Evolutionary conservation across 2,797 vertebrate genomes (phyloP).

Genomic region (Alfaro cultratus): DNA sequence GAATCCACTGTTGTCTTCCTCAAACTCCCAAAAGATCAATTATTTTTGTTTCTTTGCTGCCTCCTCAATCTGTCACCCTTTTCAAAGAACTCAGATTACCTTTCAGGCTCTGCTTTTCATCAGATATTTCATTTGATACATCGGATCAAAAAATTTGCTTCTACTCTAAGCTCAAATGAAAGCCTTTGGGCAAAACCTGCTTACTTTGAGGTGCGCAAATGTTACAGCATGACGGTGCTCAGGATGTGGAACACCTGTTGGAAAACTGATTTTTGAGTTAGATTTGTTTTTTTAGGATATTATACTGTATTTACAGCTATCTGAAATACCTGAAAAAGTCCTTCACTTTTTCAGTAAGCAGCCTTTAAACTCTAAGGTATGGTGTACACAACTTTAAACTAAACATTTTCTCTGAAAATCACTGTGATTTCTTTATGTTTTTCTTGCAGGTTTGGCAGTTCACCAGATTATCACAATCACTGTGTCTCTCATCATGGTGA

Average conservation of each 20-base stretch:
- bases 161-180: constrained; percentile 34
- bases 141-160: constrained; percentile 32
- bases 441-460: constrained; percentile 92
- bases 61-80: constrained; percentile 3
- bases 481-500: constrained; percentile 99
- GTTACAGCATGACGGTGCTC: neutral
- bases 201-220: constrained; percentile 1
- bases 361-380: neutral
- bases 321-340: neutral
- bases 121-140: constrained; percentile 36
- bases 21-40: constrained; percentile 9
- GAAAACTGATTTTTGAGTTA: neutral
- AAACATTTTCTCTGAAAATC: neutral
- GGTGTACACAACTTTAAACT: neutral
- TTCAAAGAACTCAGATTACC: constrained; percentile 21
- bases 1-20: constrained; percentile 5
- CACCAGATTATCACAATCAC: constrained; percentile 99
- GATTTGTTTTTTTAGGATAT: neutral
- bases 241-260: neutral
- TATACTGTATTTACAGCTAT: neutral
- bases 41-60: neutral
- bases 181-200: constrained; percentile 27
- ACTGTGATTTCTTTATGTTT: constrained; percentile 20
- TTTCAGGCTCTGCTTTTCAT: constrained; percentile 38
- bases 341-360: constrained; percentile 13